Conservation (phyloP, 2,888 invertebrate genomes). For the Uloborus plumipes region DNA sequence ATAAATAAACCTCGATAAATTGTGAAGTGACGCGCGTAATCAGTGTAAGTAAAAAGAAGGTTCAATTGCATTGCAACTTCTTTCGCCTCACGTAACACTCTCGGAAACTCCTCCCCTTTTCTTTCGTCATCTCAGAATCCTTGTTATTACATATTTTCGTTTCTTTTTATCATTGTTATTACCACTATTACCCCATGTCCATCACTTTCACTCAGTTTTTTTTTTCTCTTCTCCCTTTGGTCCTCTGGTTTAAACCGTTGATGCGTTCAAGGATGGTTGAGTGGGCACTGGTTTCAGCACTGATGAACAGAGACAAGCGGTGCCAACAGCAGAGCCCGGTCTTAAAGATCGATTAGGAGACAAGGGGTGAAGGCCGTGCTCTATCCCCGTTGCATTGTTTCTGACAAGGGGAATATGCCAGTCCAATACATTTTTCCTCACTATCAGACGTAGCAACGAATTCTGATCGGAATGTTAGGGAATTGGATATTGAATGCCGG, state of each 20-base stretch:
- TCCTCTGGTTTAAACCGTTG: slow-evolving; percentile 37
- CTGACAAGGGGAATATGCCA: slow-evolving; percentile 44
- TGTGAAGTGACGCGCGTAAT: slow-evolving; percentile 43
- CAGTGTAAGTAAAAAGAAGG: slow-evolving; percentile 16
- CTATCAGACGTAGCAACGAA: background rate
- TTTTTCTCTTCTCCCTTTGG: slow-evolving; percentile 13
- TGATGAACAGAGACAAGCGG: slow-evolving; percentile 56
- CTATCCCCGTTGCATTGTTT: slow-evolving; percentile 37
- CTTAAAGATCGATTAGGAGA: slow-evolving; percentile 17
- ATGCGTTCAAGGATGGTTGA: slow-evolving; percentile 45
- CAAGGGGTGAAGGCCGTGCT: slow-evolving; percentile 28
- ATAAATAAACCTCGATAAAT: slow-evolving; percentile 7
- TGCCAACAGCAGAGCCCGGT: slow-evolving; percentile 50
- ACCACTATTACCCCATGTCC: slow-evolving; percentile 46
- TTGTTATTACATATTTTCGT: slow-evolving; percentile 42
- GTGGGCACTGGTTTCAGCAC: slow-evolving; percentile 46
- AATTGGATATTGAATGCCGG: too few species aligned
- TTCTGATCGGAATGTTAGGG: too few species aligned
- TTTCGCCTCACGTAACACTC: slow-evolving; percentile 38
- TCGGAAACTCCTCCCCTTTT: slow-evolving; percentile 13
- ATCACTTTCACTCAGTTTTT: slow-evolving; percentile 46
- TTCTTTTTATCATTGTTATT: slow-evolving; percentile 32
- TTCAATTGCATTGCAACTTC: slow-evolving; percentile 43
- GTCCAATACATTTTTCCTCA: slow-evolving; percentile 2
- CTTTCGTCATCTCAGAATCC: slow-evolving; percentile 13